Conservation (phyloP, 2,888 invertebrate genomes). For the Athalia cordata region DNA sequence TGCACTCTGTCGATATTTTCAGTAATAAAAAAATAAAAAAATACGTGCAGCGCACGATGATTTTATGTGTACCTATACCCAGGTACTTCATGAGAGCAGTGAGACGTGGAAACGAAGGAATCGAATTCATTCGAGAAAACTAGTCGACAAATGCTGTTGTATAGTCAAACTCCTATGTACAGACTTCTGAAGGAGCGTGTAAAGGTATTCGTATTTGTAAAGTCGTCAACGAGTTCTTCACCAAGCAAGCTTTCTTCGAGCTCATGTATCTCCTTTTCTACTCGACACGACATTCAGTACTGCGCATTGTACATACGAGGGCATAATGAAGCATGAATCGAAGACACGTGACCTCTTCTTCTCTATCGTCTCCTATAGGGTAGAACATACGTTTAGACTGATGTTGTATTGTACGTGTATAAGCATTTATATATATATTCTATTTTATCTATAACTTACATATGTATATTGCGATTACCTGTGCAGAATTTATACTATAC, state of each 20-base stretch:
- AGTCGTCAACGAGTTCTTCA: slow-evolving; percentile 21
- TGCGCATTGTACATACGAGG: slow-evolving; percentile 60
- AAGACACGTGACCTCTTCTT: slow-evolving; percentile 60
- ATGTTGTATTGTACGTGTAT: slow-evolving; percentile 39
- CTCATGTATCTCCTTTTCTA: not conserved
- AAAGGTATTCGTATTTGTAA: not conserved
- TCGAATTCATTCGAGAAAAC: slow-evolving; percentile 3
- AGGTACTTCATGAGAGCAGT: not conserved
- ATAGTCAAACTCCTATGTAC: not conserved
- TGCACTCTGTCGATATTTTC: not conserved
- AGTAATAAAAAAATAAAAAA: not conserved
- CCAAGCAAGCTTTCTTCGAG: not conserved
- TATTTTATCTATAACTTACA: slow-evolving; percentile 7
- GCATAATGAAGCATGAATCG: slow-evolving; percentile 67
- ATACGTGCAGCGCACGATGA: not conserved
- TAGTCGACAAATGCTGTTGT: not conserved
- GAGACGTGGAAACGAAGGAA: not conserved
- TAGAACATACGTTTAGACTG: slow-evolving; percentile 49
- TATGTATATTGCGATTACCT: slow-evolving; percentile 22
- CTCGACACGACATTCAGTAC: slow-evolving; percentile 19
- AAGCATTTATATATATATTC: slow-evolving; percentile 20
- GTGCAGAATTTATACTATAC: not conserved
- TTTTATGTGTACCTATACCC: too few relatives aligned
- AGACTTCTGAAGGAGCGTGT: not conserved
- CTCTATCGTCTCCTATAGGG: slow-evolving; percentile 54